Base-by-base conservation (phyloP, 53 echinoderm and acorn worm genomes). In the Actinopyga echinites region DNA sequence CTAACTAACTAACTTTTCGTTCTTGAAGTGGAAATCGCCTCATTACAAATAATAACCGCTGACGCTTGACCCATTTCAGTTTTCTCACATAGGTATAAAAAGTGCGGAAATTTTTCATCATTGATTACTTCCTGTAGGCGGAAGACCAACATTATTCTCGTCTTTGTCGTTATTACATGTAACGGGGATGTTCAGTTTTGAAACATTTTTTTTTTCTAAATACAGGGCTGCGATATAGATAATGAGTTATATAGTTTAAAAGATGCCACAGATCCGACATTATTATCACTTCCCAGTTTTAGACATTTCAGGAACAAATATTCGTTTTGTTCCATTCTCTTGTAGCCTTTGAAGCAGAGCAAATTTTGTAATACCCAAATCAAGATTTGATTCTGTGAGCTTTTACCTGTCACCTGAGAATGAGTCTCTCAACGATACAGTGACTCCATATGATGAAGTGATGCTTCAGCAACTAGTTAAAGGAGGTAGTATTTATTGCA, bases 341-440 rank as follows among this genome's bases (percentile, higher is more conserved):
- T 38, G 10, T 75, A 93, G 93, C 87, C 89, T 5, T 42, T 89
- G 57, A 87, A 93, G 82, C 65, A 93, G 6, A 79, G 89, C 62
- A 79, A 87, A 54, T 85, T 77, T 66, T 69, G 63, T 79, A 22
- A 89, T 89, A 35, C 83, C 80, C 30, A 93, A 93, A 82, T 86
- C 93, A 0, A 87, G 89, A 3, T 92, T 86, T 55, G 93, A 89
- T 65, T 86, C 93, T 4, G 89, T 89, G 13, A 84, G 84, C 43
- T 84, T 84, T 68, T 93, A 89, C 87, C 62, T 93, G 45, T 89
- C 89, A 0, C 45, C 79, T 21, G 83, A 84, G 6, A 87, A 89
- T 5, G 87, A 89, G 57, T 35, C 85, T 21, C 84, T 89, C 54
- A 93, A 66, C 54, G 93, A 93, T 64, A 80, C 89, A 24, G 86